These are phyloP conservation scores for Pagrus major DNA, from an alignment of 2,113 vertebrate genomes.

Conservation along the genomic window DNA sequence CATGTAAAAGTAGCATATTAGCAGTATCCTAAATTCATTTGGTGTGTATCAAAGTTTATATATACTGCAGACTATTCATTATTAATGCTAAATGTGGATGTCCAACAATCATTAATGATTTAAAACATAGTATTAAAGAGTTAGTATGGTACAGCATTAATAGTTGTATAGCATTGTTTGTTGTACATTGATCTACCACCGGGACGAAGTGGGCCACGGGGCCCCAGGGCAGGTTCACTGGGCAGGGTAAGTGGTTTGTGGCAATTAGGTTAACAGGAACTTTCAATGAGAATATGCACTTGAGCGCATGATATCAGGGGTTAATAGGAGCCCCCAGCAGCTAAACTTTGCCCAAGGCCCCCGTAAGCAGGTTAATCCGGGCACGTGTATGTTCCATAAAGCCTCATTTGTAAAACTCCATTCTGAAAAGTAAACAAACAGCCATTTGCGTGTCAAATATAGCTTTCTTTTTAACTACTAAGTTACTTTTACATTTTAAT, in stretches of 20 bases:
- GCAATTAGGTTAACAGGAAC: not conserved
- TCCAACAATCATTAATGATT: not conserved
- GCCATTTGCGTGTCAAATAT: not conserved
- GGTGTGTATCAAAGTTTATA: not conserved
- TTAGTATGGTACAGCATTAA: not conserved
- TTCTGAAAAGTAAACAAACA: constrained; percentile 1
- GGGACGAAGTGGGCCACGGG: not conserved
- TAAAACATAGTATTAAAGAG: no score
- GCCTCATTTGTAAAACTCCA: not conserved
- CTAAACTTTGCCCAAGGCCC: not conserved
- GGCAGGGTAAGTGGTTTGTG: no score
- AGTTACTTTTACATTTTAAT: no score
- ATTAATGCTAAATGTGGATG: not conserved
- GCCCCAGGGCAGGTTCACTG: not conserved
- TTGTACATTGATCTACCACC: not conserved
- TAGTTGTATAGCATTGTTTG: not conserved
- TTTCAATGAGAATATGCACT: not conserved
- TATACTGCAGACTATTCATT: not conserved
- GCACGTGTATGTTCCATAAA: not conserved
- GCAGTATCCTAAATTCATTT: not conserved
- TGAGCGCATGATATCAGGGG: not conserved
- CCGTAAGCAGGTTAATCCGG: not conserved
- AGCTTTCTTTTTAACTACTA: no score
- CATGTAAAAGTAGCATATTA: no score
- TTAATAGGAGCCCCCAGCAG: not conserved